Evolutionary conservation across 2,113 vertebrate species (phyloP), one percentile per base, ranked within the genome.

Genomic region (Melanocharis versteri): DNA sequence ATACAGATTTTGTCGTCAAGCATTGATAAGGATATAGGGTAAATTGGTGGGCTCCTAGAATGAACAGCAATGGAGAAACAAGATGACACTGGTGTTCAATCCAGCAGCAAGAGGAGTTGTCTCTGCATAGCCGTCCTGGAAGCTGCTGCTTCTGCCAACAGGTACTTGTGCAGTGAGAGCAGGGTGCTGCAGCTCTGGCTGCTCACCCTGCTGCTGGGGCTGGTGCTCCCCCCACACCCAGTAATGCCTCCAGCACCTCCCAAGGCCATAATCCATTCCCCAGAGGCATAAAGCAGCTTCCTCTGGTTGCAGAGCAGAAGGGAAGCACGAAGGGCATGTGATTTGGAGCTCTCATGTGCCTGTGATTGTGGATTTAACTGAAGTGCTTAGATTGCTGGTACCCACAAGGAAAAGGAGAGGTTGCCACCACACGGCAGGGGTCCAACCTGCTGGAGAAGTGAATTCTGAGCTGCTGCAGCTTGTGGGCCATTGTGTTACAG

Each of bases 101-200:
- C 17, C 40, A 56, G 42, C 31, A 71, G 42, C 33, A 24, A 23
- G 39, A 45, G 44, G 28, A 79, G 20, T 6, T 4, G 0, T 60
- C 33, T 44, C 40, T 48, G 15, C 27, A 6, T 4, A 21, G 14
- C 17, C 3, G 0, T 23, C 1, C 22, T 40, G 60, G 35, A 42
- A 65, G 40, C 0, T 60, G 24, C 65, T 15, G 6, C 17, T 42
- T 79, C 56, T 79, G 35, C 13, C 1, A 0, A 0, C 1, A 6
- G 31, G n/a, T 21, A 1, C 10, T 28, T 50, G 48, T 3, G 30
- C 19, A 10, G n/a, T 2, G 35, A 40, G 12, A 40, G 16, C 28
- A 70, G 47, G 24, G 18, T 37, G 10, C 47, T 58, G 62, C 35
- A 77, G 12, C 21, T n/a, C 28, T 16, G 40, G 16, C 33, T 58